Evolutionary conservation across 2,797 vertebrate genomes (phyloP).

Genomic region (Chaunax sp.): DNA sequence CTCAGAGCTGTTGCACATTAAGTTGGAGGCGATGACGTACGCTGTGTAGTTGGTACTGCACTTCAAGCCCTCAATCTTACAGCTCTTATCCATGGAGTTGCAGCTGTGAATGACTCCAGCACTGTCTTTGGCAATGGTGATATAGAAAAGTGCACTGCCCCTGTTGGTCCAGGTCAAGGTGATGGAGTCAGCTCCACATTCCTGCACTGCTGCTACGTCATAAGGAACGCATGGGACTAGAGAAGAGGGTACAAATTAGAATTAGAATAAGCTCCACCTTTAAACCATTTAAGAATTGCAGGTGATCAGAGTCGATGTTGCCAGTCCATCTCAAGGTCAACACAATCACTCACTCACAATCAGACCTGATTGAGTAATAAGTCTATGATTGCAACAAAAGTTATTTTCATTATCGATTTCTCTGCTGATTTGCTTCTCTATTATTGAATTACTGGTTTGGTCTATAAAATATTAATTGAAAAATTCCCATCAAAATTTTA

Average conservation of each 20-base stretch:
- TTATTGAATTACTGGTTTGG: too few relatives aligned
- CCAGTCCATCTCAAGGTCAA: background rate
- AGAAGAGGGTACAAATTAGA: background rate
- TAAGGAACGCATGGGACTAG: constrained; percentile 82
- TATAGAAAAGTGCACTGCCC: constrained; percentile 68
- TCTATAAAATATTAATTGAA: too few relatives aligned
- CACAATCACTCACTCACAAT: background rate
- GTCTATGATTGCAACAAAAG: too few relatives aligned
- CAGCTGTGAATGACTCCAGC: constrained; percentile 64
- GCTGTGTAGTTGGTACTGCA: constrained; percentile 79
- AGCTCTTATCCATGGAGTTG: constrained; percentile 49
- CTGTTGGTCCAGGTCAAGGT: constrained; percentile 69
- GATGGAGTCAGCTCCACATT: constrained; percentile 77
- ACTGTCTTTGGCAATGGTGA: constrained; percentile 60
- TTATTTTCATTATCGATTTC: too few relatives aligned
- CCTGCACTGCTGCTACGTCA: constrained; percentile 62
- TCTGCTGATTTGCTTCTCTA: too few relatives aligned
- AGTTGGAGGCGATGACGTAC: constrained; percentile 74
- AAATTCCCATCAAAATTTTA: too few relatives aligned
- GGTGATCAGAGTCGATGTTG: background rate
- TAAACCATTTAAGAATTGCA: background rate
- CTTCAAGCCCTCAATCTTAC: constrained; percentile 72
- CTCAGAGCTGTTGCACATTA: constrained; percentile 78
- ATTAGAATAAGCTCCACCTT: too few relatives aligned
- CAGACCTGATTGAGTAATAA: background rate